Percentiles rank a stretch among this genome's conserved stretches.
These are phyloP conservation scores for Manacus vitellinus DNA, from an alignment of 2,113 vertebrate species.

Conservation along the genomic window DNA sequence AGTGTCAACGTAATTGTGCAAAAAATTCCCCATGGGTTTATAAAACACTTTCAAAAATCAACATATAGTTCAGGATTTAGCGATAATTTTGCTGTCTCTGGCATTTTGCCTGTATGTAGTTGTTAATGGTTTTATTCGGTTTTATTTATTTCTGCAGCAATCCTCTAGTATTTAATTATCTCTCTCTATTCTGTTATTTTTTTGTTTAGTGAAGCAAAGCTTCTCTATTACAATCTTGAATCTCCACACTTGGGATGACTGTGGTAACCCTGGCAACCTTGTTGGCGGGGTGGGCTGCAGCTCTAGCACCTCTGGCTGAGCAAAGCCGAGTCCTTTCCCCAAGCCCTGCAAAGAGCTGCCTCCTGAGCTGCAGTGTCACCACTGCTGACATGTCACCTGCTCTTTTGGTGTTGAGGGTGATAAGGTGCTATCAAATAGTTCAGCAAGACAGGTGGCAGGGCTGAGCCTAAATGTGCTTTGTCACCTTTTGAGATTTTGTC, in stretches of 20 bases:
- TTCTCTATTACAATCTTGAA: neutral
- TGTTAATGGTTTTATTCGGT: neutral
- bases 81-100: neutral
- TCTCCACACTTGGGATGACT: neutral
- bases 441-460: neutral
- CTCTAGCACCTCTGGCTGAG: neutral
- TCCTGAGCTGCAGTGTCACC: neutral
- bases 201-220: constrained; percentile 2
- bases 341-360: accelerated
- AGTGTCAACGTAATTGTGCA: neutral
- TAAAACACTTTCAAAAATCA: neutral
- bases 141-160: neutral
- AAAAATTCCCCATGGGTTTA: neutral
- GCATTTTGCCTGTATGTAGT: neutral
- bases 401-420: neutral
- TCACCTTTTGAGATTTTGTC: neutral
- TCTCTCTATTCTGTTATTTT: neutral
- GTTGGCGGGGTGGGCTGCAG: neutral
- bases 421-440: neutral
- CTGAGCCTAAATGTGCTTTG: neutral
- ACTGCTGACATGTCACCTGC: neutral
- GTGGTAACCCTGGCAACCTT: constrained; percentile 14
- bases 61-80: neutral
- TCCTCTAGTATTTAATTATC: neutral
- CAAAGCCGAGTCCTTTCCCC: neutral